These are phyloP conservation scores for Sturnira hondurensis DNA, from an alignment of 2,113 vertebrate genomes.

Conservation along the genomic window DNA sequence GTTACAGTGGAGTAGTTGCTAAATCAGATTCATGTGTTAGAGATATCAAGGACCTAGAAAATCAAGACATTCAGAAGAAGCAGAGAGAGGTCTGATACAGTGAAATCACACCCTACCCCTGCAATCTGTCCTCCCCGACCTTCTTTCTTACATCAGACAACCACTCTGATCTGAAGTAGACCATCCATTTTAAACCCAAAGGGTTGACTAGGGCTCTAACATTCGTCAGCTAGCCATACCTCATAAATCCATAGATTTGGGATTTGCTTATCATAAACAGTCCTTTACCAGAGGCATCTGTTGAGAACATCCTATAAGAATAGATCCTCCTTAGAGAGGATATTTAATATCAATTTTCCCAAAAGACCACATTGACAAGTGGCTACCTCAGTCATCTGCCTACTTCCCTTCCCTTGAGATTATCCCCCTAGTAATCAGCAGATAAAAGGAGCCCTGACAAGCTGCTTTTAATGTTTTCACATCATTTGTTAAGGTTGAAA, in stretches of 20 bases:
- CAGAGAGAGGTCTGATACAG: neutral
- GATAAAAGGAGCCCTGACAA: neutral
- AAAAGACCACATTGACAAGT: neutral
- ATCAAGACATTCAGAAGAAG: neutral
- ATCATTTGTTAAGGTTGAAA: neutral
- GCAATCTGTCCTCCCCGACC: neutral
- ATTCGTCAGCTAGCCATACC: neutral
- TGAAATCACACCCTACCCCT: accelerated
- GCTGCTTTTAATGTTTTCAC: neutral
- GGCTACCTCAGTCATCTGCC: neutral
- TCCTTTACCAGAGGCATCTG: neutral
- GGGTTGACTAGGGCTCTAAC: neutral
- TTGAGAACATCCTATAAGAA: neutral
- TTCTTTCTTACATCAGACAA: neutral
- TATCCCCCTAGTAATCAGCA: neutral
- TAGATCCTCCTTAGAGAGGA: neutral
- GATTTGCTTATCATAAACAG: neutral
- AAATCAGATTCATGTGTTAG: neutral
- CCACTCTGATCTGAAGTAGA: neutral
- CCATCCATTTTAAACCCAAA: neutral
- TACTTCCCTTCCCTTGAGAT: neutral
- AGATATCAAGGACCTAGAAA: neutral
- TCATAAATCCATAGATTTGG: neutral
- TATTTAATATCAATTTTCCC: neutral
- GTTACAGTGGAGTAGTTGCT: neutral